These are phyloP conservation scores for Matsumyia berberina DNA, from an alignment of 2,888 invertebrate genomes.

Conservation along the genomic window DNA sequence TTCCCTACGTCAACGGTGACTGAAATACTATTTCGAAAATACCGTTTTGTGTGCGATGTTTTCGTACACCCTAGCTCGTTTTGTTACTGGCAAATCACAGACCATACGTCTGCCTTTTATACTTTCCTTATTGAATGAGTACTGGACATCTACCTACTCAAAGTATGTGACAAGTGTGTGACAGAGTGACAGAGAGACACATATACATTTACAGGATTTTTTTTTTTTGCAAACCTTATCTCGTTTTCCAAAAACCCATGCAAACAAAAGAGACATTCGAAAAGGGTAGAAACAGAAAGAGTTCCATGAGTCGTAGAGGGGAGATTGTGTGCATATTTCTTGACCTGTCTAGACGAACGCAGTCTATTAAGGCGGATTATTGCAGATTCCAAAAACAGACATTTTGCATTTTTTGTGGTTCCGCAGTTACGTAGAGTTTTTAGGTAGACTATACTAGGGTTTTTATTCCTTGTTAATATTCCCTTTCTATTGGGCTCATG, in stretches of 20 bases:
- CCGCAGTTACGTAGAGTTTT: conserved; percentile 44
- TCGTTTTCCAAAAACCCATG: conserved; percentile 36
- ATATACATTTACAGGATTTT: neutral
- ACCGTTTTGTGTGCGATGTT: neutral
- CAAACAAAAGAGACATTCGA: conserved; percentile 46
- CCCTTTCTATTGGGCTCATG: conserved; percentile 12
- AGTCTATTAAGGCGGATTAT: conserved; percentile 68
- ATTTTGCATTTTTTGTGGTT: conserved; percentile 69
- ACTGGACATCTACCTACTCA: conserved; percentile 29
- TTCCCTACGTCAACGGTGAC: neutral
- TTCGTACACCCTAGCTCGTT: conserved; percentile 28
- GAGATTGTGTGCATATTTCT: conserved; percentile 46
- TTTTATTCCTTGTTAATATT: conserved; percentile 30
- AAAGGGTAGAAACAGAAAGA: conserved; percentile 70
- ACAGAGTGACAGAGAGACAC: conserved; percentile 60
- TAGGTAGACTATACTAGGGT: conserved; percentile 40
- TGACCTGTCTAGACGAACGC: conserved; percentile 68
- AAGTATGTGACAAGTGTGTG: conserved; percentile 69
- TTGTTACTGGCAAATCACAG: conserved; percentile 27
- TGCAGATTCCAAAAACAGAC: conserved; percentile 52
- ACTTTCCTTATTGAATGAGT: conserved; percentile 29
- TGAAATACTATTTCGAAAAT: conserved; percentile 2
- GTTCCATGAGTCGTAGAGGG: conserved; percentile 23
- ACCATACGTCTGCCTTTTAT: conserved; percentile 50
- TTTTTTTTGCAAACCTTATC: conserved; percentile 56